These are phyloP conservation scores for Busseola fusca DNA, from an alignment of 2,888 invertebrate genomes.

Conservation along the genomic window DNA sequence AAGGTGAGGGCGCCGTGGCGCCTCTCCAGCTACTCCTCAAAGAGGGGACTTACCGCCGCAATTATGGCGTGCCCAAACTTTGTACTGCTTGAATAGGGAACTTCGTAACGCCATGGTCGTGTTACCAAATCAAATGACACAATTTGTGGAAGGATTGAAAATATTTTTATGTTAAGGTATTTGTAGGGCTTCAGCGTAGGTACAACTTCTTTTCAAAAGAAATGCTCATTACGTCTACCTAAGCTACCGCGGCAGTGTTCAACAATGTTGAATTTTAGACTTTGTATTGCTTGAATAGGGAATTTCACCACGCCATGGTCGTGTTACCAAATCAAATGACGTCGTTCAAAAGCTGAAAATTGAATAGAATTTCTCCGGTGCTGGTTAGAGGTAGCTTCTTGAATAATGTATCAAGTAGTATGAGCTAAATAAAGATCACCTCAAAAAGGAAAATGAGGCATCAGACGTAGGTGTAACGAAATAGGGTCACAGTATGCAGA, in stretches of 20 bases:
- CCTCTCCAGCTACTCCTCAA: too few species aligned
- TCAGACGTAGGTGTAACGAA: neutral
- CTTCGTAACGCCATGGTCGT: constrained; percentile 15
- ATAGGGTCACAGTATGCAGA: constrained; percentile 12
- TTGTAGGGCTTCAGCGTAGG: neutral
- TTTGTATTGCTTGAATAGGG: neutral
- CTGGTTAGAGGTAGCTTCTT: neutral
- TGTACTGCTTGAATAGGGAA: neutral
- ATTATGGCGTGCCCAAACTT: too few species aligned
- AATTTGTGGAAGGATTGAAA: too few species aligned
- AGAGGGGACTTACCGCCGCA: too few species aligned
- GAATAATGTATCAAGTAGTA: neutral
- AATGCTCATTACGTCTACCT: too few species aligned
- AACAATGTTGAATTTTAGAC: neutral
- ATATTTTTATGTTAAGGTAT: too few species aligned
- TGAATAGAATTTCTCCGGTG: neutral
- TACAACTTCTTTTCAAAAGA: neutral
- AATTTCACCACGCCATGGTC: constrained; percentile 19
- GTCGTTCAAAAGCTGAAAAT: neutral
- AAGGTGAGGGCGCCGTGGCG: too few species aligned
- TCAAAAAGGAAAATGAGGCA: neutral
- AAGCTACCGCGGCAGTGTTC: neutral
- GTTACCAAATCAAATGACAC: constrained; percentile 1
- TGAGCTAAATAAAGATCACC: neutral
- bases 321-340: neutral